Percentiles rank a stretch among this genome's conserved stretches.
phyloP scores from a whole-genome alignment of 1,140 invertebrate genomes.

The Brachionus rubens region DNA sequence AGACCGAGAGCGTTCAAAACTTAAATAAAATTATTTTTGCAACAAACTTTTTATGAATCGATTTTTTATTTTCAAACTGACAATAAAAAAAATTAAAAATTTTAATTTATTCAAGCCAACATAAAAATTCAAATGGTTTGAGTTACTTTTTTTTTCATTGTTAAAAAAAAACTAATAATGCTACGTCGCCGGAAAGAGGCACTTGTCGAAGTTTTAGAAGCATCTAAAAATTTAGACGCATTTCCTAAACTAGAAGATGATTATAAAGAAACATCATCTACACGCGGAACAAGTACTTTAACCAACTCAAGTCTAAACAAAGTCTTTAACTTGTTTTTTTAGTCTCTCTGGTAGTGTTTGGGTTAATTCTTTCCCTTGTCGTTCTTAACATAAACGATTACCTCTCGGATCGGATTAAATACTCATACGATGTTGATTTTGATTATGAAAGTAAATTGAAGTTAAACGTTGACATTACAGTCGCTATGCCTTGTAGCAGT shows the following conservation, averaged over 20 bases:
- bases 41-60: no score
- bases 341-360: constrained; percentile 73
- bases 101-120: no score
- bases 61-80: no score
- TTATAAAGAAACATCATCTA: constrained; percentile 74
- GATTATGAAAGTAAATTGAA: constrained; percentile 80
- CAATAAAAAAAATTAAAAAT: no score
- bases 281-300: constrained; percentile 74
- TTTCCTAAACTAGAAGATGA: constrained; percentile 83
- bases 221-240: constrained; percentile 70
- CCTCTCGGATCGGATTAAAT: constrained; percentile 74
- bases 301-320: not conserved
- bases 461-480: constrained; percentile 87
- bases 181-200: constrained; percentile 49
- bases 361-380: constrained; percentile 74
- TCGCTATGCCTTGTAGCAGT: constrained; percentile 83
- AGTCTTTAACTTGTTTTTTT: constrained; percentile 60
- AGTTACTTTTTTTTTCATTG: not conserved
- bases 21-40: no score
- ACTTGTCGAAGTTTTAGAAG: constrained; percentile 70
- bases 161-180: constrained; percentile 17
- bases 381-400: constrained; percentile 80
- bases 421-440: constrained; percentile 84
- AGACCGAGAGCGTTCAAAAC: no score
- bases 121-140: no score